Conservation (phyloP, 2,113 vertebrate species). For the Cephalopholis sonnerati region DNA sequence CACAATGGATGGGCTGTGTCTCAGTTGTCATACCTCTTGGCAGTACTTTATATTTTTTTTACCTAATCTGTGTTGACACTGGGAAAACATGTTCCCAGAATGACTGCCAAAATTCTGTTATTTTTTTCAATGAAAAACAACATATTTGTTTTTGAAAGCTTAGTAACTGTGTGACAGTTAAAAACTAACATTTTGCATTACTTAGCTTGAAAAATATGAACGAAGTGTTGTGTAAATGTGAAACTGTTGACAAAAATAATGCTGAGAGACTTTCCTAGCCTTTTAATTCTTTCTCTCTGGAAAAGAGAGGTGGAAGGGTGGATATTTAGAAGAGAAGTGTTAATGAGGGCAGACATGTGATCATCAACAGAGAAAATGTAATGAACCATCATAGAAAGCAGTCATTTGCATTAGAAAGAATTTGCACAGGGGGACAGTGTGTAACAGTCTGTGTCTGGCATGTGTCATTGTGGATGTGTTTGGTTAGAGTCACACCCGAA, state of each 20-base stretch:
- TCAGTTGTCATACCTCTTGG: constrained; percentile 2
- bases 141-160: background rate
- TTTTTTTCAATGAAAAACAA: background rate
- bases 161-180: background rate
- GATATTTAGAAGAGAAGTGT: background rate
- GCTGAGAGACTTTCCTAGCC: background rate
- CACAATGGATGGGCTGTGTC: constrained; percentile 1
- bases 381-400: constrained; percentile 34
- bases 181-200: background rate
- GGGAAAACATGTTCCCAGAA: constrained; percentile 8
- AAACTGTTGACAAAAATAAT: background rate
- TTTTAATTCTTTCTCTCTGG: background rate
- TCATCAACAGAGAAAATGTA: constrained; percentile 10
- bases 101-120: background rate
- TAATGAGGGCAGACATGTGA: background rate
- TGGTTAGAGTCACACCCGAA: constrained; percentile 47
- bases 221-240: background rate
- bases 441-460: constrained; percentile 77
- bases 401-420: constrained; percentile 21
- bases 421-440: constrained; percentile 13
- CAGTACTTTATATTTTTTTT: background rate
- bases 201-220: background rate
- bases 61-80: background rate
- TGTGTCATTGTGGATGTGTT: constrained; percentile 72
- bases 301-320: background rate